Base-by-base conservation (phyloP, 2,113 vertebrate species). In the Uria lomvia region DNA sequence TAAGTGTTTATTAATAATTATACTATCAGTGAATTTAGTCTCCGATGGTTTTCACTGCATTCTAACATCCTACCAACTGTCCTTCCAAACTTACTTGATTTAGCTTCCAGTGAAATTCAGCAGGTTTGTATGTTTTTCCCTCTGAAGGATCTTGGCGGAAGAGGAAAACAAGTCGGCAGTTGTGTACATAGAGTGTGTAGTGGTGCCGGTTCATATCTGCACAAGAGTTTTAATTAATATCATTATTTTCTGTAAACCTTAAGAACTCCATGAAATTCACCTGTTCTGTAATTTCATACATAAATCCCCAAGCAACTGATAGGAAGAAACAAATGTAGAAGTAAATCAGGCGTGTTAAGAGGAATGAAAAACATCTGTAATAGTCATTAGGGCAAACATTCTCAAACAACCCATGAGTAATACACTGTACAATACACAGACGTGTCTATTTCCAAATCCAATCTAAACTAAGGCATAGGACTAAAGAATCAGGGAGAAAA, bases 71-170 rank as follows among this genome's bases (percentile, higher is more conserved):
- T 3, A 30, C 2, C 19, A 11, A 6, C 4, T 11, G 22, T 21
- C 30, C 49, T 11, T 21, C 26, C 55, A 49, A 23, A 86, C 98
- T 92, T 74, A 99, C 99, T 98, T 99, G 99, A n/a, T 99, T 98
- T 0, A 99, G 94, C 55, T 99, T 99, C 99, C 99, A 99, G 98
- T 99, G 99, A 75, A 99, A 99, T 86, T 99, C 99, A 0, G 99
- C 99, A 12, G 99, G 99, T 91, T 98, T 99, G 97, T 99, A 99
- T 16, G 97, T 98, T 77, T 99, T 99, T 0, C 98, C 98, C 90
- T 99, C 98, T 0, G 98, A 97, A 8, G 99, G 99, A 2, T 99
- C 99, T 96, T 99, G 99, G 34, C 99, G 99, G 78, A 99, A 98
- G 47, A 99, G 99, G 88, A 99, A 98, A 22, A 99, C 98, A 5